These are phyloP conservation scores for Nothocercus julius DNA, from an alignment of 2,113 vertebrate genomes.

Conservation along the genomic window DNA sequence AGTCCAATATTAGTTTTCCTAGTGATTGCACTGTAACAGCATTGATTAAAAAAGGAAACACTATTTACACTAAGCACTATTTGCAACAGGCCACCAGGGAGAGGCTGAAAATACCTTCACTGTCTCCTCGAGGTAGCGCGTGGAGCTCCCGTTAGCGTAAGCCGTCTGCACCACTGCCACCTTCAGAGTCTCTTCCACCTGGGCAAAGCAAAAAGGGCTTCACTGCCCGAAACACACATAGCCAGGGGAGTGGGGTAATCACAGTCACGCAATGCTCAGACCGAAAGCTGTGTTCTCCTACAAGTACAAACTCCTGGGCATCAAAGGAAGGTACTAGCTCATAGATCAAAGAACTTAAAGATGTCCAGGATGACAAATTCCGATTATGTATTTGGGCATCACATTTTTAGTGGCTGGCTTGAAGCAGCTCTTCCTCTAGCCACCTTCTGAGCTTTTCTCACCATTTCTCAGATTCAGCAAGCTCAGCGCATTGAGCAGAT, in stretches of 20 bases:
- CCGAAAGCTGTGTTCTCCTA: neutral
- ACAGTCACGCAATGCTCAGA: too few species aligned
- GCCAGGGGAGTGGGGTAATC: neutral
- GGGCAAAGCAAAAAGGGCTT: conserved; percentile 35
- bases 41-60: neutral
- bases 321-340: neutral
- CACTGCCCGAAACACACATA: rapidly evolving
- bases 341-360: neutral
- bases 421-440: neutral
- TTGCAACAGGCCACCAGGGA: neutral
- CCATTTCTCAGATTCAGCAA: neutral
- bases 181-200: conserved; percentile 85
- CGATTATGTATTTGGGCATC: neutral
- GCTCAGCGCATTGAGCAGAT: neutral
- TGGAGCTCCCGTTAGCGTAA: conserved; percentile 95
- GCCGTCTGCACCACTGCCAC: conserved; percentile 95
- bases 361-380: neutral
- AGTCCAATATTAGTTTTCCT: neutral
- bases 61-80: neutral
- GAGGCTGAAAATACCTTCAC: conserved; percentile 83
- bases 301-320: neutral
- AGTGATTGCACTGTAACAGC: neutral
- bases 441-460: neutral
- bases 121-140: conserved; percentile 86
- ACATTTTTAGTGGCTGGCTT: neutral